Base-by-base conservation (phyloP, 2,113 vertebrate species). In the Edolisoma coerulescens region DNA sequence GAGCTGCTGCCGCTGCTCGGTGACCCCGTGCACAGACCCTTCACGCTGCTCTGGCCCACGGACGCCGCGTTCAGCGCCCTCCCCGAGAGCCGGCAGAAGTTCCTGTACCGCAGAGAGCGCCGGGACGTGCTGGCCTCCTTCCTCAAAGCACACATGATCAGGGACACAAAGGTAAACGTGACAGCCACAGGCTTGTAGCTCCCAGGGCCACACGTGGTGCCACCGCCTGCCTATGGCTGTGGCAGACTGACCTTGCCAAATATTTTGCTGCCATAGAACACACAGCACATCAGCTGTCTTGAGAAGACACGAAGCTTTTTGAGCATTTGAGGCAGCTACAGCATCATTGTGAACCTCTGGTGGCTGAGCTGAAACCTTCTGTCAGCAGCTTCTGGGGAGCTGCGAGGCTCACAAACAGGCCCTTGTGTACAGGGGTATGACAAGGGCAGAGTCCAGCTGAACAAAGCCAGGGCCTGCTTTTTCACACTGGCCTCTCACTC, bases 1-100 rank as follows among this genome's bases (percentile, higher is more conserved):
- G 98, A 98, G 41, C 90, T 99, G 88, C 94, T 99, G 59, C 96
- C 98, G 8, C 60, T 99, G 85, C 70, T 99, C 6, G 91, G 60
- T 35, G 95, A 98, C 80, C 27, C 24, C 3, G 18, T 85, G 75
- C 98, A 99, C 9, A 98, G 98, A 81, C 99, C 99, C 9, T 97
- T 99, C 97, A 99, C 99, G 24, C 98, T 99, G 97, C 98, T 99
- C 94, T 99, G 99, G 99, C 99, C 99, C 44, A 99, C 99, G 19
- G 98, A 99, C 70, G 26, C 97, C 3, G 98, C 98, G 0, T 98
- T 99, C 52, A 83, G 54, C 5, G 95, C 98, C 41, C 97, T 99
- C 82, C 92, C 99, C 0, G 95, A 97, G 6, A 98, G 97, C 12
- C 97, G 96, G 56, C 98, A 98, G 94, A 97, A 64, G 88, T 99